Percentiles rank a stretch among this genome's conserved stretches.
phyloP scores from a whole-genome alignment of 2,113 vertebrate genomes.

The Clarias gariepinus region DNA sequence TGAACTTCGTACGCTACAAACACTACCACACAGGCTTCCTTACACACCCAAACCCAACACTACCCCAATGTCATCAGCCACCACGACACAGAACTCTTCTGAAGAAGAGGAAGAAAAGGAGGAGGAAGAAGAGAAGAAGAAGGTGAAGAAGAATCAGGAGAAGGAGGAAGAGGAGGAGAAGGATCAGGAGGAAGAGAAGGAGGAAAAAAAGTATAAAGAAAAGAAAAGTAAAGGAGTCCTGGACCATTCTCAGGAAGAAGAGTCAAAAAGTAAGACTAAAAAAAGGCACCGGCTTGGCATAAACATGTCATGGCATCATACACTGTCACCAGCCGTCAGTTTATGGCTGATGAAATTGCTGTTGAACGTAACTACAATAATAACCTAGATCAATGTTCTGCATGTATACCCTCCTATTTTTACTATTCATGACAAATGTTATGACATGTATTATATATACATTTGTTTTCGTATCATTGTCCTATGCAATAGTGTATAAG shows the following conservation, averaged over 20 bases:
- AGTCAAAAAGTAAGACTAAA: conserved; percentile 48
- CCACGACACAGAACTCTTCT: background rate
- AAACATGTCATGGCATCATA: background rate
- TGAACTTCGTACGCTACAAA: background rate
- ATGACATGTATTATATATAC: background rate
- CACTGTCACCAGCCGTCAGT: background rate
- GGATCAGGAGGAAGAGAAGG: too few relatives aligned
- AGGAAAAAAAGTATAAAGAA: too few relatives aligned
- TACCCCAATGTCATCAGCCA: background rate
- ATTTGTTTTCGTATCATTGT: background rate
- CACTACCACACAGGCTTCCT: background rate
- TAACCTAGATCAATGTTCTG: background rate
- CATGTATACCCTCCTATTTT: background rate
- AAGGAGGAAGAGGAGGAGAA: background rate
- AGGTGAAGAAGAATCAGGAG: background rate
- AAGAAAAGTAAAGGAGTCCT: too few relatives aligned
- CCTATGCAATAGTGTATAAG: too few relatives aligned
- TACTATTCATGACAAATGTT: background rate
- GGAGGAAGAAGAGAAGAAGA: background rate
- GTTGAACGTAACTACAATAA: background rate
- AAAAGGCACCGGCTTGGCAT: background rate
- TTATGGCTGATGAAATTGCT: background rate
- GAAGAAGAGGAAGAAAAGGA: conserved; percentile 42
- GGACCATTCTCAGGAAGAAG: conserved; percentile 2
- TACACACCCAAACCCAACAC: background rate